Evolutionary conservation across 2,797 vertebrate genomes (phyloP), one percentile per base, ranked within the genome.

Genomic region (Bradypodion ventrale): DNA sequence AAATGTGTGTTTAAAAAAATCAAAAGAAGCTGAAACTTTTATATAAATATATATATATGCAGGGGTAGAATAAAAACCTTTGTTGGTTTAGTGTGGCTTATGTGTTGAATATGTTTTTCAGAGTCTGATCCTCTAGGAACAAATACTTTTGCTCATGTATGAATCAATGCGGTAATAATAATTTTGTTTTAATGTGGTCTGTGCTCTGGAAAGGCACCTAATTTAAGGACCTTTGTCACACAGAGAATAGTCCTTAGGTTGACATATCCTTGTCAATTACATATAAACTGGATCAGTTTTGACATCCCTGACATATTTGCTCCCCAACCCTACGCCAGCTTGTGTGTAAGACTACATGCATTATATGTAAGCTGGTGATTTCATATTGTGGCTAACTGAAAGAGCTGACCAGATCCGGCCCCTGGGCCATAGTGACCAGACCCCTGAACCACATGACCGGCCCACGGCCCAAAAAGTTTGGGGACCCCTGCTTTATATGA

Each of bases 41-140:
- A 95, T 94, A 95, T n/a, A n/a, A n/a, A n/a, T n/a, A n/a, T n/a
- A n/a, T 95, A 83, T 95, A 94, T 95, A 95, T 94, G 92, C 92
- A 92, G 92, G 87, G 92, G 94, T 94, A 91, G 92, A 94, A 91
- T 93, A 92, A 92, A 88, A 84, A 80, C 78, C 82, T 85, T 85
- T 70, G 73, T 77, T 5, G 8, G 82, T 87, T 87, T 70, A 32
- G 44, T 32, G 42, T 29, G 44, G 75, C 75, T 75, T 52, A 9
- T 81, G 59, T 40, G 19, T 62, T 49, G 44, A 37, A 25, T 52
- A 27, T 42, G 49, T 65, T 85, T 44, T 75, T 74, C 70, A 52
- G 62, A 56, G 32, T 46, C 62, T 80, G 13, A n/a, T 68, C 60
- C 16, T 46, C 32, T 25, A 16, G n/a, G 52, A 70, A 52, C 23